Evolutionary conservation across 2,113 vertebrate genomes (phyloP), one percentile per base, ranked within the genome.

Genomic region (Vidua macroura): DNA sequence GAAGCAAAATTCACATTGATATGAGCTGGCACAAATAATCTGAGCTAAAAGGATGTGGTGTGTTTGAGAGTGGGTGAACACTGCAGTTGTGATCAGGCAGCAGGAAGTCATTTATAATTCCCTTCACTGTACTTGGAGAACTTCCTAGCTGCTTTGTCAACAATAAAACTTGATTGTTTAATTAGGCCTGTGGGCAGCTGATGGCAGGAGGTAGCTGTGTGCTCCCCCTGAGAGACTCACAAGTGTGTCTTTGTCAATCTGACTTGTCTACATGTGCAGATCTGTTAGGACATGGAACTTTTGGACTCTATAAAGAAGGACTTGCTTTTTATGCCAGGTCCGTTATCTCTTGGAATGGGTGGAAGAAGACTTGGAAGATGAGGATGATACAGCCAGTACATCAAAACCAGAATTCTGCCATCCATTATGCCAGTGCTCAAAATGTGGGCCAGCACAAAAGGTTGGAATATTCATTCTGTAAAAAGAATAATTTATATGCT

Each of bases 291-390:
- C 55, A 6, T 39, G 28, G 35, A 22, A 33, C 30, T 10, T 31
- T 15, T 56, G 33, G 10, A 24, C 43, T 78, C 21, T 28, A 0
- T 94, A 56, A 79, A 86, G 66, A 48, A 59, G 28, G 56, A 75
- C 11, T 86, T 96, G 31, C n/a, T 96, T 86, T 64, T 85, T 79
- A 8, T 92, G 33, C 46, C 83, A 99, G 99, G 99, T 99, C 52
- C 99, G 99, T 14, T 99, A 99, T 94, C 98, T 99, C 78, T 68
- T 99, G 96, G 99, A 99, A 86, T 99, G 99, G 99, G 74, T 97
- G 19, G 99, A 99, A 15, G 98, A 98, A 30, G 98, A 98, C 35
- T 78, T 98, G n/a, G 99, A 99, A 25, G 98, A 98, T 22, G 97
- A 96, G 19, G 97, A 98, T 6, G 98, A 95, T 3, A 53, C 89